Evolutionary conservation across 1,140 invertebrate species (phyloP), one percentile per base, ranked within the genome.

Genomic region (Druon quercuslanigerum): DNA sequence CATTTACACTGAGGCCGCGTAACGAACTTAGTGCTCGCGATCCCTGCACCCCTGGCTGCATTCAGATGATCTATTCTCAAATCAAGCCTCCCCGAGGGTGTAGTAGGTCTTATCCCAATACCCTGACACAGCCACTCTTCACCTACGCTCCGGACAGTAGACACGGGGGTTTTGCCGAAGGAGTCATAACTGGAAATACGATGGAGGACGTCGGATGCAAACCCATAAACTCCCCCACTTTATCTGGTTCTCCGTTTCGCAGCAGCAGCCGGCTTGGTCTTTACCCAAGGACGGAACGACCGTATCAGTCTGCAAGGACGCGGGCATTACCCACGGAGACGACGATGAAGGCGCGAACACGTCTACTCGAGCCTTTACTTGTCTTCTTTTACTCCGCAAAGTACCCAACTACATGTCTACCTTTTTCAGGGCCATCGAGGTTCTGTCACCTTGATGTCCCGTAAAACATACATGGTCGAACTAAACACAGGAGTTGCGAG

Each of bases 201-300:
- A 86, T 84, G 87, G 78, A 87, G 88, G 84, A 87, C 89, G 90
- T 89, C 89, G 88, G 87, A 90, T 90, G 88, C 88, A 91, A 90
- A 90, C 88, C 84, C 89, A 91, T 91, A 91, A 91, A 91, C 86
- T 86, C 86, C 85, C 80, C 83, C 87, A 84, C 83, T 84, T 80
- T 57, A 71, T 71, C 80, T 52, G 72, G 72, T 66, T 66, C 50
- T 73, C 51, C 51, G 51, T 74, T 74, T 70, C 76, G 80, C 50
- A 78, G 79, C 79, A 20, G 80, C 82, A 79, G 79, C 84, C 85
- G 77, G 75, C 54, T 80, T 76, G 80, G 78, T 80, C 79, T 87
- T 86, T 83, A 82, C 77, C 81, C 82, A 77, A 74, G 79, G 73
- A 74, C 81, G 82, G 83, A 87, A 87, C 82, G 83, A 85, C 77